These are phyloP conservation scores for Maniola hyperantus DNA, from an alignment of 2,888 invertebrate species.

Conservation along the genomic window DNA sequence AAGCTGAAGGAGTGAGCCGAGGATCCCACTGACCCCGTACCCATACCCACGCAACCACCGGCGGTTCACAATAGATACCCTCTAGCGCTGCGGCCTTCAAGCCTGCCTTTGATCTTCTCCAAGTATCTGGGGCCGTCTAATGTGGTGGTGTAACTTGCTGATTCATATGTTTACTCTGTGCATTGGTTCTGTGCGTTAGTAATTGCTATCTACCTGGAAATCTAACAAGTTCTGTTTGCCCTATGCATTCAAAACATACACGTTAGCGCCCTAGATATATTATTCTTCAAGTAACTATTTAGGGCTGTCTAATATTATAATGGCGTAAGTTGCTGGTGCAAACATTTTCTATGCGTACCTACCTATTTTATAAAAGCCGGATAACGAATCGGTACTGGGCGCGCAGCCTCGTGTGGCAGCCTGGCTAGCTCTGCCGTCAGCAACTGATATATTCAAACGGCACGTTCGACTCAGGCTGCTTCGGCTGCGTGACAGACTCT, in stretches of 20 bases:
- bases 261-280: background rate
- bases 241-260: background rate
- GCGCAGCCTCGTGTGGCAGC: background rate
- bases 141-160: constrained; percentile 12
- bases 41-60: constrained; percentile 9
- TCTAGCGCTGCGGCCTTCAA: constrained; percentile 22
- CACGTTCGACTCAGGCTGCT: no score
- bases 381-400: background rate
- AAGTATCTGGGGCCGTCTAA: constrained; percentile 21
- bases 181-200: constrained; percentile 1
- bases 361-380: background rate
- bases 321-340: background rate
- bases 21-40: constrained; percentile 20
- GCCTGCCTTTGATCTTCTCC: constrained; percentile 21
- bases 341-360: background rate
- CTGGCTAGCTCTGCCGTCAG: no score
- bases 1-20: constrained; percentile 93
- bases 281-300: background rate
- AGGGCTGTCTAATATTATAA: background rate
- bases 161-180: background rate
- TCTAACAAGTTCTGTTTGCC: background rate
- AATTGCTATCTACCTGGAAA: background rate
- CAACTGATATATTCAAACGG: no score
- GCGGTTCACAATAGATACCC: constrained; percentile 9
- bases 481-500: no score